phyloP scores from a whole-genome alignment of 2,888 invertebrate genomes.

The Melieria omissa region DNA sequence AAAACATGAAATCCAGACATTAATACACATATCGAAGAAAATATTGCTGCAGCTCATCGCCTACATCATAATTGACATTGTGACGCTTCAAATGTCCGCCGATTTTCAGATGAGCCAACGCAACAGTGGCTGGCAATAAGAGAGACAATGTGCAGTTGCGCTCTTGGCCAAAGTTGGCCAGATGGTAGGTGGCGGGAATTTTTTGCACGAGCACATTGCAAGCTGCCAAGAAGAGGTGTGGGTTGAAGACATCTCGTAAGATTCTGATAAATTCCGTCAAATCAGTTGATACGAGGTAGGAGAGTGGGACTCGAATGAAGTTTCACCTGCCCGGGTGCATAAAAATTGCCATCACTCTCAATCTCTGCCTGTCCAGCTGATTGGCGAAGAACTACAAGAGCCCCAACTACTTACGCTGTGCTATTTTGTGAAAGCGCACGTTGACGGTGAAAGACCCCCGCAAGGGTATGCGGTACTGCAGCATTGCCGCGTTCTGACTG shows the following conservation, averaged over 20 bases:
- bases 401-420: constrained; percentile 78
- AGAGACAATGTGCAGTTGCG: constrained; percentile 87
- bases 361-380: no score
- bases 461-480: constrained; percentile 85
- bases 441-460: constrained; percentile 83
- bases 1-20: not conserved
- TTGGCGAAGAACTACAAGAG: not conserved
- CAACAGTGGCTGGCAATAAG: constrained; percentile 81
- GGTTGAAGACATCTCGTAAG: not conserved
- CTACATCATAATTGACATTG: constrained; percentile 65
- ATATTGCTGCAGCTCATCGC: constrained; percentile 34
- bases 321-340: not conserved
- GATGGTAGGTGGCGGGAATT: constrained; percentile 79
- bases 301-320: not conserved
- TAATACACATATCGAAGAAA: not conserved
- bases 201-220: constrained; percentile 88
- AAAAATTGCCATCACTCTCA: not conserved
- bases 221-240: constrained; percentile 69
- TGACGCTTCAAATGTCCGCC: constrained; percentile 69
- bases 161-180: constrained; percentile 84
- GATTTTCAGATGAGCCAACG: constrained; percentile 78
- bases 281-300: no score
- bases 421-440: constrained; percentile 81
- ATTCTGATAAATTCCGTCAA: no score
- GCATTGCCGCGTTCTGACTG: constrained; percentile 87